Conservation (phyloP, 2,797 vertebrate species). For the Antrozous pallidus region DNA sequence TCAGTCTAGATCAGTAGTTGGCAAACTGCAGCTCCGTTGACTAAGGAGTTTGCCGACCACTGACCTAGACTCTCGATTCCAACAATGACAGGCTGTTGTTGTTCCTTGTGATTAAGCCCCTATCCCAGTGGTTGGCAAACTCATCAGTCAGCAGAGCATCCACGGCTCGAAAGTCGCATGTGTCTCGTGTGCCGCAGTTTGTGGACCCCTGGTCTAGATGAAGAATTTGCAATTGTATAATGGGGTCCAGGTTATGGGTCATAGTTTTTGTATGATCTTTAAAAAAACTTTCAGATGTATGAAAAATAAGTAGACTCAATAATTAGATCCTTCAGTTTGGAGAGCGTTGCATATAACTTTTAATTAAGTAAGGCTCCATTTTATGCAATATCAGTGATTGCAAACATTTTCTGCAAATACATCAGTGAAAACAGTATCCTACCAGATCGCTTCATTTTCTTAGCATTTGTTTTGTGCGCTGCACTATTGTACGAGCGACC, state of each 20-base stretch:
- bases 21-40: too few species aligned
- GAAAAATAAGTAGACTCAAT: constrained; percentile 45
- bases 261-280: constrained; percentile 1
- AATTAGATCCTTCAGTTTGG: constrained; percentile 29
- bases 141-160: too few species aligned
- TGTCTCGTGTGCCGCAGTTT: too few species aligned
- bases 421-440: constrained; percentile 4
- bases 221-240: constrained; percentile 14
- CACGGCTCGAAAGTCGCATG: too few species aligned
- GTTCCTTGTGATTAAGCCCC: too few species aligned
- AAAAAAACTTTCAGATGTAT: background rate
- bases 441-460: background rate
- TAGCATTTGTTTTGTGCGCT: background rate
- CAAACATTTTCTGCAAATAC: constrained; percentile 19
- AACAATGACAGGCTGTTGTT: too few species aligned
- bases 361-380: constrained; percentile 15
- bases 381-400: background rate
- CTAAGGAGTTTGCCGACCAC: too few species aligned
- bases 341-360: constrained; percentile 1
- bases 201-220: background rate
- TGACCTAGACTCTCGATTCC: too few species aligned
- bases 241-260: background rate
- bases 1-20: background rate
- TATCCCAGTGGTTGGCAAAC: too few species aligned
- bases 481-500: background rate